Evolutionary conservation across 2,113 vertebrate species (phyloP).

Genomic region (Heterochromis multidens): DNA sequence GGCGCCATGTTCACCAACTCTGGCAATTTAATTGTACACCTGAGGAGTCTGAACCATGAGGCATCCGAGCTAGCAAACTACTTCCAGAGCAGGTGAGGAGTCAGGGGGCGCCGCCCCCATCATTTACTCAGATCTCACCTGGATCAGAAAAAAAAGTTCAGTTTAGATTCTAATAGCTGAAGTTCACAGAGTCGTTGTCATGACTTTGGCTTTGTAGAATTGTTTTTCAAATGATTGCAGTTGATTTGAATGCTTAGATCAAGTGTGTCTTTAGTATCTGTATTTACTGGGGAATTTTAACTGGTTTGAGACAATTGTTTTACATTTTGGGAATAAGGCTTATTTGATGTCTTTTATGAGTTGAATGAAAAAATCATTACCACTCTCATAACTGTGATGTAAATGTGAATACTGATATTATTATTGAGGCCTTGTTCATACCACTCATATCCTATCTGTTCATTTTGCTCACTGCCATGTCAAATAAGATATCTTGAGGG

Average conservation of each 20-base stretch:
- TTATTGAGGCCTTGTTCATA: not conserved
- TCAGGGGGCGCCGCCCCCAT: constrained; percentile 74
- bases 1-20: constrained; percentile 99
- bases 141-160: constrained; percentile 37
- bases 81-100: constrained; percentile 99
- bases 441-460: not conserved
- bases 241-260: constrained; percentile 15
- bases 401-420: not conserved
- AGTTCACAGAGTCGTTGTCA: constrained; percentile 26
- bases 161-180: constrained; percentile 30
- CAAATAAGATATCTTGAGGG: no score
- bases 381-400: not conserved
- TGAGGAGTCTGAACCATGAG: constrained; percentile 99
- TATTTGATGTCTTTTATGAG: not conserved
- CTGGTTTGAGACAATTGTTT: not conserved
- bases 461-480: not conserved
- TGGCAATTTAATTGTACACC: constrained; percentile 99
- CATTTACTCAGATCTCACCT: constrained; percentile 69
- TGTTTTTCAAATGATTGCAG: constrained; percentile 13
- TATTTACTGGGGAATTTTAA: not conserved
- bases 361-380: not conserved
- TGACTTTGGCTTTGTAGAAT: constrained; percentile 26
- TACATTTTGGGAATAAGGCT: not conserved
- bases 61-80: constrained; percentile 99
- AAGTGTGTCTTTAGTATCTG: constrained; percentile 22